These are phyloP conservation scores for Dreissena rostriformis DNA, from an alignment of 1,140 invertebrate genomes.

Conservation along the genomic window DNA sequence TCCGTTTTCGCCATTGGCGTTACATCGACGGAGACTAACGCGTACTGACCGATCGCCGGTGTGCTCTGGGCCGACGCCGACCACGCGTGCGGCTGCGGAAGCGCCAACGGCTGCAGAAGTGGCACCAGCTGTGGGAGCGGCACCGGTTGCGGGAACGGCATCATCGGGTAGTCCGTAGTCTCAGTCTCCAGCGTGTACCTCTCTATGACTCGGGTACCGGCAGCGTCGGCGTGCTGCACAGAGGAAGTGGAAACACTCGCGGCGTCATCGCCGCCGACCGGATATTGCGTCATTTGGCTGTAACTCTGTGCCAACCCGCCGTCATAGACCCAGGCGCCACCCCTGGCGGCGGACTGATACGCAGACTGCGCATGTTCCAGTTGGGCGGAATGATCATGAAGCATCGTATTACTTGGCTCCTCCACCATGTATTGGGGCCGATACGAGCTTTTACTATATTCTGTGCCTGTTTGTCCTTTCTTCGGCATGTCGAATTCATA, in stretches of 20 bases:
- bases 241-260: slow-evolving; percentile 25
- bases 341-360: slow-evolving; percentile 27
- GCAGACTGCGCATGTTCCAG: background rate
- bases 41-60: background rate
- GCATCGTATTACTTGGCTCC: slow-evolving; percentile 4
- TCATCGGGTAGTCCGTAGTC: background rate
- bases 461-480: slow-evolving; percentile 8
- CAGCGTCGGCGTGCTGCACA: background rate
- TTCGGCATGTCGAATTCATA: slow-evolving; percentile 49
- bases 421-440: slow-evolving; percentile 47
- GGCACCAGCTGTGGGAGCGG: slow-evolving; percentile 4
- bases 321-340: slow-evolving; percentile 31
- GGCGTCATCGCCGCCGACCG: slow-evolving; percentile 11
- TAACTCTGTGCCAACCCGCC: slow-evolving; percentile 40
- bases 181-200: slow-evolving; percentile 42
- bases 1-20: slow-evolving; percentile 31
- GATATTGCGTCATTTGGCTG: slow-evolving; percentile 30
- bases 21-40: slow-evolving; percentile 42
- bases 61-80: too few species aligned
- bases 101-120: too few species aligned
- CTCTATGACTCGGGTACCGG: slow-evolving; percentile 3
- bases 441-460: slow-evolving; percentile 33
- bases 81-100: too few species aligned
- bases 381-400: too few species aligned
- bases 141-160: background rate